A percentile compares a stretch with the other conserved stretches of the same genome.
These are phyloP conservation scores for Leucosticte australis DNA, from an alignment of 2,113 vertebrate species.

Conservation along the genomic window DNA sequence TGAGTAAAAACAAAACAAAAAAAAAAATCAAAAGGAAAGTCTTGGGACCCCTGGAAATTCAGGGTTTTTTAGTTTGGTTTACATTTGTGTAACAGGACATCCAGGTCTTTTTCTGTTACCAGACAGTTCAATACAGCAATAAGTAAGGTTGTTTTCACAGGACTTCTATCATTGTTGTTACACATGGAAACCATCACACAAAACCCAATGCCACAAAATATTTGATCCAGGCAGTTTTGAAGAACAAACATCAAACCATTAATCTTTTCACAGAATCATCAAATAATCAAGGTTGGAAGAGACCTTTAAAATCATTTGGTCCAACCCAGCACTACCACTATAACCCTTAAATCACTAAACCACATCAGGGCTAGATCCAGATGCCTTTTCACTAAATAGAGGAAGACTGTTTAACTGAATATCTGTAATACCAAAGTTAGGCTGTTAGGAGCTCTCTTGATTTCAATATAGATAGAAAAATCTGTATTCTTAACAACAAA, in stretches of 20 bases:
- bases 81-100: neutral
- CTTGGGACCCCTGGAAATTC: neutral
- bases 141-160: neutral
- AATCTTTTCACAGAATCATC: neutral
- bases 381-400: neutral
- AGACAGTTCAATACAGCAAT: neutral
- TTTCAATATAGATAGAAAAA: neutral
- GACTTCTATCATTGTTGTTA: neutral
- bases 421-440: neutral
- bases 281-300: neutral
- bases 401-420: neutral
- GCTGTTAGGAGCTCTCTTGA: neutral
- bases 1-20: neutral
- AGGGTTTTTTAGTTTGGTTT: neutral
- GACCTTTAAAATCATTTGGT: neutral
- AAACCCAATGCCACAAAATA: neutral
- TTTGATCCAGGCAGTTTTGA: neutral
- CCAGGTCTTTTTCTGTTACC: neutral
- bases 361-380: neutral
- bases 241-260: neutral
- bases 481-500: neutral
- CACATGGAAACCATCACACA: neutral
- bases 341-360: neutral
- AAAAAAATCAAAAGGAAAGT: neutral
- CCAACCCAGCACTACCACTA: neutral